phyloP scores from a whole-genome alignment of 2,797 vertebrate genomes.

The Pteropus rufus region DNA sequence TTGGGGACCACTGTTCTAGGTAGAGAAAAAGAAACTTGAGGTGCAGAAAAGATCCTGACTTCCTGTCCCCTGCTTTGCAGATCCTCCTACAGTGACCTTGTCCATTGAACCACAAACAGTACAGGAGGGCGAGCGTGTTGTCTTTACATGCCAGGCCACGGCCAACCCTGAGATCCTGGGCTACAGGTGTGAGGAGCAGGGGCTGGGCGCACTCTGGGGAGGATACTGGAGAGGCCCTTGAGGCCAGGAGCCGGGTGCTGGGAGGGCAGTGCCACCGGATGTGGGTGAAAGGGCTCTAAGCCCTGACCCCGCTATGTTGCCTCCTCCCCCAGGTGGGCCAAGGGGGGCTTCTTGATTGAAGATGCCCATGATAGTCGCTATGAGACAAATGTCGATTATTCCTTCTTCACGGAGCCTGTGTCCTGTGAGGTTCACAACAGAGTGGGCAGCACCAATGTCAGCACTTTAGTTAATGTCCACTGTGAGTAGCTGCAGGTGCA shows the following conservation, averaged over 20 bases:
- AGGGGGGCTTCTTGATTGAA: constrained; percentile 93
- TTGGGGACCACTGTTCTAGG: background rate
- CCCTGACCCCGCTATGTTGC: rapidly evolving
- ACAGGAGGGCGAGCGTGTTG: constrained; percentile 92
- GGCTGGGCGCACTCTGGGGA: background rate
- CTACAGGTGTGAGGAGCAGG: constrained; percentile 85
- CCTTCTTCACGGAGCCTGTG: constrained; percentile 97
- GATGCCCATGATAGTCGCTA: constrained; percentile 91
- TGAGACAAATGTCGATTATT: constrained; percentile 93
- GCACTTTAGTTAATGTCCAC: constrained; percentile 96
- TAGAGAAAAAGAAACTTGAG: background rate
- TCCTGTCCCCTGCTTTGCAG: constrained; percentile 73
- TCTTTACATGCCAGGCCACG: constrained; percentile 93
- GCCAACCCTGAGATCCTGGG: constrained; percentile 97
- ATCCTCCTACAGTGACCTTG: constrained; percentile 93
- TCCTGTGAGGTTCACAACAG: constrained; percentile 96
- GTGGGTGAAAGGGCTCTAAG: background rate
- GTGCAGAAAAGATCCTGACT: constrained; percentile 11
- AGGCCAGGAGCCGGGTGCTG: no score
- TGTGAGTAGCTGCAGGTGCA: constrained; percentile 84
- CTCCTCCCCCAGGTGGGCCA: constrained; percentile 89
- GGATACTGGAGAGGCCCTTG: no score
- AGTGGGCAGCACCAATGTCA: constrained; percentile 96
- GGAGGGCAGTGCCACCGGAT: background rate
- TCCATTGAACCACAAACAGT: constrained; percentile 97